Evolutionary conservation across 2,113 vertebrate species (phyloP).

Genomic region (Neomonachus schauinslandi): DNA sequence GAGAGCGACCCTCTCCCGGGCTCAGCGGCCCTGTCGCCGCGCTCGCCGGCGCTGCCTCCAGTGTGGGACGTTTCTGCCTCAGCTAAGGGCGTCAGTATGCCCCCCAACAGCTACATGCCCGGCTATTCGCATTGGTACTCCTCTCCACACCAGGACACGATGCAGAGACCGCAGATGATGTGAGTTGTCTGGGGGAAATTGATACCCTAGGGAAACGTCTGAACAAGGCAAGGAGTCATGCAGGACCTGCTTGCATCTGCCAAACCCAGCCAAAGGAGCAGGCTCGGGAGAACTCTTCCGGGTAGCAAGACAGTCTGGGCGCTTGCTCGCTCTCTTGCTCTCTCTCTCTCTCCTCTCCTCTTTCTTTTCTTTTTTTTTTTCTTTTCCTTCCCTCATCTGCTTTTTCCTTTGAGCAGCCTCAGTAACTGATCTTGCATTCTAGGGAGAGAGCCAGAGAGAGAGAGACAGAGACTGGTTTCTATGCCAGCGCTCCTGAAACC

Average conservation of each 20-base stretch:
- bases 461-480: slow-evolving; percentile 46
- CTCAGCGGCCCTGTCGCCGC: slow-evolving; percentile 95
- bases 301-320: slow-evolving; percentile 75
- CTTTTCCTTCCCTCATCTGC: not conserved
- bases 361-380: not conserved
- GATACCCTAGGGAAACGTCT: slow-evolving; percentile 77
- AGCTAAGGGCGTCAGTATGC: slow-evolving; percentile 98
- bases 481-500: slow-evolving; percentile 82
- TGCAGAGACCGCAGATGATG: slow-evolving; percentile 98
- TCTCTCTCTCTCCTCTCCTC: not conserved
- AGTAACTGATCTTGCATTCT: slow-evolving; percentile 80
- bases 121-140: slow-evolving; percentile 99
- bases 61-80: slow-evolving; percentile 99
- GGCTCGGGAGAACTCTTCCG: slow-evolving; percentile 83
- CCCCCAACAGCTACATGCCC: slow-evolving; percentile 99
- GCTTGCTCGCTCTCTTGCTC: slow-evolving; percentile 20
- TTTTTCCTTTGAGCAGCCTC: slow-evolving; percentile 79
- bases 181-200: slow-evolving; percentile 84
- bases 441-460: not conserved
- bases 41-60: slow-evolving; percentile 97
- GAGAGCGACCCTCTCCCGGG: slow-evolving; percentile 96
- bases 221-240: slow-evolving; percentile 80
- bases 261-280: slow-evolving; percentile 79
- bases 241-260: slow-evolving; percentile 81
- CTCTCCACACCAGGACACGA: slow-evolving; percentile 98